Evolutionary conservation across 2,797 vertebrate species (phyloP), one percentile per base, ranked within the genome.

Genomic region (Mus caroli): DNA sequence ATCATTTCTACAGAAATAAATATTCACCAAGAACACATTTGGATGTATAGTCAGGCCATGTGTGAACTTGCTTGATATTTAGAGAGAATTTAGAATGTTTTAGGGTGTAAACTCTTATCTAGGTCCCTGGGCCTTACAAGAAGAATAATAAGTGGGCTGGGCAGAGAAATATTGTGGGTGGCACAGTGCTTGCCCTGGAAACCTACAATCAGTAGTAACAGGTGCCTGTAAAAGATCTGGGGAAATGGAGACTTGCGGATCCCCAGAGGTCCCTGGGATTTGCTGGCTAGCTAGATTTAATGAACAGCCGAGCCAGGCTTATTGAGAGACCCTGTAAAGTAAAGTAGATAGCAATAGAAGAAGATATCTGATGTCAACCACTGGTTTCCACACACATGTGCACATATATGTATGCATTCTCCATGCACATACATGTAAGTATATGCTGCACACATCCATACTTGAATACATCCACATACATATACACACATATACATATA

Each of bases 31-130:
- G 4, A 24, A 58, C 93, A 77, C 4, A 79, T 91, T 58, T 83
- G 19, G 46, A 46, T 85, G 22, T 50, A 24, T 80, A 85, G 84
- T 58, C 43, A 76, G 52, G 56, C 64, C 69, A 58, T 89, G 78
- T 54, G 62, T 90, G n/a, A 90, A 71, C 88, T 2, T 28, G 69
- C 19, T 52, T 97, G 46, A 90, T 40, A 6, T 86, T 95, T 88
- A 80, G 43, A n/a, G 43, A 93, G 20, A 90, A 73, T 84, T 88
- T 77, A 83, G 84, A 84, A 62, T 78, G 19, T 28, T 77, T 60
- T 73, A 79, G 88, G 19, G 11, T 73, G 37, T 80, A 94, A 90
- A 56, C 26, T 92, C 6, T 78, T 8, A 62, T 9, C 0, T 58
- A 71, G 24, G 31, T 14, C 58, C 34, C 43, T 58, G 52, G 17